A percentile compares a stretch with the other conserved stretches of the same genome.
phyloP scores from a whole-genome alignment of 1,140 invertebrate genomes.

The Pogonomyrmex barbatus region DNA sequence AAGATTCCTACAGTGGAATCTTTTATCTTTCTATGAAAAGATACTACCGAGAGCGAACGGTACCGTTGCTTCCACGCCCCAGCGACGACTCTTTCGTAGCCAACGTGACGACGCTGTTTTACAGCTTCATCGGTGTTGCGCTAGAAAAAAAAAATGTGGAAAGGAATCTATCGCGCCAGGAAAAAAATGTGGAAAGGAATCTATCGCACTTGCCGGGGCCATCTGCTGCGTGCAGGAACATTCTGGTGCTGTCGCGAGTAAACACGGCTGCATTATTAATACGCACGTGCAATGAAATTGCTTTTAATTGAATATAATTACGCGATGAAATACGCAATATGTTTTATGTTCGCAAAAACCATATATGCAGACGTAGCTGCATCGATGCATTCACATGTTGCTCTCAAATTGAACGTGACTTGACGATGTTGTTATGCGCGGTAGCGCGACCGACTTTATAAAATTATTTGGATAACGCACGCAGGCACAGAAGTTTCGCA shows the following conservation, averaged over 20 bases:
- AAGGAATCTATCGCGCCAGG: slow-evolving; percentile 59
- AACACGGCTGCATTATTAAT: slow-evolving; percentile 7
- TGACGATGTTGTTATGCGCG: neutral
- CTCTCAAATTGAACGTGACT: neutral
- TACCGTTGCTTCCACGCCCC: slow-evolving; percentile 73
- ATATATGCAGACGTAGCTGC: neutral
- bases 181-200: slow-evolving; percentile 28
- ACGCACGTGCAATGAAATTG: neutral
- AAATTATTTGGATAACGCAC: neutral
- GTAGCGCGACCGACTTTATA: neutral
- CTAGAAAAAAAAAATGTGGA: neutral
- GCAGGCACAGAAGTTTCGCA: neutral
- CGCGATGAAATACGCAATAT: neutral
- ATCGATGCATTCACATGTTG: neutral
- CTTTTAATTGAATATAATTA: slow-evolving; percentile 45
- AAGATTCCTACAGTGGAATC: slow-evolving; percentile 34
- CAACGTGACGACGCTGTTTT: slow-evolving; percentile 63
- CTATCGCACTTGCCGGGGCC: slow-evolving; percentile 46
- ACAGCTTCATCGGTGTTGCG: slow-evolving; percentile 46
- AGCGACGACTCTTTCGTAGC: slow-evolving; percentile 61
- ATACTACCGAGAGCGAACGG: slow-evolving; percentile 54
- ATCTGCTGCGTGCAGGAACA: slow-evolving; percentile 19
- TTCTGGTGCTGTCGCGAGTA: neutral
- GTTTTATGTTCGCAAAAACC: neutral
- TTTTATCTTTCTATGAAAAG: slow-evolving; percentile 55